These are phyloP conservation scores for Xanthorhoe spadicearia DNA, from an alignment of 2,888 invertebrate species.

Conservation along the genomic window DNA sequence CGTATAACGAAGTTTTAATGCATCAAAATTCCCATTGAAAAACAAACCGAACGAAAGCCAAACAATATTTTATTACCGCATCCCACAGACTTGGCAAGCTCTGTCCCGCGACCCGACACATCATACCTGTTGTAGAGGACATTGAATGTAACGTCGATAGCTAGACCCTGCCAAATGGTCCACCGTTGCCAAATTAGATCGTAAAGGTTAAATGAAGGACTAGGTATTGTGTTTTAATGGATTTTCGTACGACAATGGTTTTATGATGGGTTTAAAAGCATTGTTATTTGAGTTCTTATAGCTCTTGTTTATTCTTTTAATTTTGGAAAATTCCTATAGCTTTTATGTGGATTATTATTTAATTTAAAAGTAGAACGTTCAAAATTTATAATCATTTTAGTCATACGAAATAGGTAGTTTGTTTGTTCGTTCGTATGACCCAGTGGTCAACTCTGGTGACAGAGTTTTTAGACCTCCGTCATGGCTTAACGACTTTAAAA, in stretches of 20 bases:
- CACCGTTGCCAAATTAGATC: conserved; percentile 73
- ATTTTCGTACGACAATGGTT: conserved; percentile 28
- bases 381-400: not conserved
- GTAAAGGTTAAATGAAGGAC: conserved; percentile 75
- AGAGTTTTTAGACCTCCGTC: no score
- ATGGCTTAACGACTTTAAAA: no score
- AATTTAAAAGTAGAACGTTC: no score
- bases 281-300: not conserved
- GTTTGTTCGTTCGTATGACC: no score
- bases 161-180: conserved; percentile 67
- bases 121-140: conserved; percentile 47
- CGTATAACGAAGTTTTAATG: not conserved
- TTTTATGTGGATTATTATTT: no score
- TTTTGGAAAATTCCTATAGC: not conserved
- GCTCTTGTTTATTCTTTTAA: not conserved
- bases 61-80: conserved; percentile 12
- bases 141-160: conserved; percentile 39
- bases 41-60: conserved; percentile 6
- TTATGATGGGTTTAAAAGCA: conserved; percentile 26
- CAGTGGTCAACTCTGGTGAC: no score
- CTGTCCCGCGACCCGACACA: conserved; percentile 21
- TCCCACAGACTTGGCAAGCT: conserved; percentile 40
- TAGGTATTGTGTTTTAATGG: conserved; percentile 47
- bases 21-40: not conserved
- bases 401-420: no score